These are phyloP conservation scores for Metopolophium dirhodum DNA, from an alignment of 1,140 invertebrate species.

Conservation along the genomic window DNA sequence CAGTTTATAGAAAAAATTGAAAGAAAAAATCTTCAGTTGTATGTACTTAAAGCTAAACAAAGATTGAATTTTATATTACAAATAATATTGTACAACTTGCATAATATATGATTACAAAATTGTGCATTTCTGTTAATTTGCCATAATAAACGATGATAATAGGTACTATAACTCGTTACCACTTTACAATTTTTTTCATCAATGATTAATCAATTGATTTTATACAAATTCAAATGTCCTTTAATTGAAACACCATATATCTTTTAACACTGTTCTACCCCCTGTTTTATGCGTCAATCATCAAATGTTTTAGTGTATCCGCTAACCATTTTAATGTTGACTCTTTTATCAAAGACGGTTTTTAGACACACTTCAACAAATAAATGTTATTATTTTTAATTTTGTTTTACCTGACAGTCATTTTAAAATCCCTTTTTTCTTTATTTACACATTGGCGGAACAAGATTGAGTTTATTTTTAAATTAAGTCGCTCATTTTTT, in stretches of 20 bases:
- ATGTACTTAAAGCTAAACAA: background rate
- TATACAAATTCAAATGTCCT: background rate
- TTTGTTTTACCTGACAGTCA: background rate
- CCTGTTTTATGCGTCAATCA: background rate
- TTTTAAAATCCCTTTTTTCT: background rate
- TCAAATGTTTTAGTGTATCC: background rate
- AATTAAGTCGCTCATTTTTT: background rate
- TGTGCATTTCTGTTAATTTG: background rate
- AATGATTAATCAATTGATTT: background rate
- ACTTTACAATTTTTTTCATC: background rate
- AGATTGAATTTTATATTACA: background rate
- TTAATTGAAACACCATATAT: background rate
- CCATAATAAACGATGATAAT: background rate
- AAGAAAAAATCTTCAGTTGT: background rate
- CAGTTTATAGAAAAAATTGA: background rate
- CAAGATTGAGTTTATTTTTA: slow-evolving; percentile 2
- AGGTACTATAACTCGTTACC: background rate
- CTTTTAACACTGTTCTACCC: background rate
- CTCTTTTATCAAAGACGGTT: background rate
- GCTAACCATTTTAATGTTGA: background rate
- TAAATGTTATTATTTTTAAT: background rate
- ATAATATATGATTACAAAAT: background rate
- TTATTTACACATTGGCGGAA: background rate
- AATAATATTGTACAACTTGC: background rate
- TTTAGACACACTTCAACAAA: background rate